Percentiles rank a stretch among this genome's conserved stretches.
These are phyloP conservation scores for Microcebus tavaratra DNA, from an alignment of 2,113 vertebrate species.

Conservation along the genomic window DNA sequence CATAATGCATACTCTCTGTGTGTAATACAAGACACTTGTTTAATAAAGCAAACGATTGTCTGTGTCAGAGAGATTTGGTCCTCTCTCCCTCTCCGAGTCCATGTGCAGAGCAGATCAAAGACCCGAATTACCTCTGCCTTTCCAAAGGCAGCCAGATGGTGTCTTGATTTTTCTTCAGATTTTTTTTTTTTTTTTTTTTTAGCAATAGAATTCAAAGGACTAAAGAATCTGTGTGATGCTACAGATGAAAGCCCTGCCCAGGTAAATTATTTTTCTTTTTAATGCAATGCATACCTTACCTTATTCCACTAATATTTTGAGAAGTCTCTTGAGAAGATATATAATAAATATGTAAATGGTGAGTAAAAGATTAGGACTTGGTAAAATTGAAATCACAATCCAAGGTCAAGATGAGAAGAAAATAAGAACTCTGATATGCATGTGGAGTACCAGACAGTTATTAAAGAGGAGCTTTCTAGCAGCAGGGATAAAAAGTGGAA, in stretches of 20 bases:
- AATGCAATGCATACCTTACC: slow-evolving; percentile 65
- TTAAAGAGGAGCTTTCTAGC: slow-evolving; percentile 27
- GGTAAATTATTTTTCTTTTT: slow-evolving; percentile 73
- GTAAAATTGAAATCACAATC: slow-evolving; percentile 47
- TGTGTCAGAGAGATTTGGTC: slow-evolving; percentile 74
- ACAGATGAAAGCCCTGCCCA: slow-evolving; percentile 71
- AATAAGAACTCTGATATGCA: neutral
- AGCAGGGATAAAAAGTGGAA: slow-evolving; percentile 30
- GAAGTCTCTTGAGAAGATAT: slow-evolving; percentile 20
- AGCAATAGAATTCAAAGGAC: slow-evolving; percentile 71
- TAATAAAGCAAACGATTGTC: slow-evolving; percentile 78
- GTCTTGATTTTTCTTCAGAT: slow-evolving; percentile 71
- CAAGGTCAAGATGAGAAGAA: neutral
- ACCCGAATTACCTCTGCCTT: slow-evolving; percentile 75
- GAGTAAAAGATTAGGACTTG: neutral
- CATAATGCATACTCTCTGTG: slow-evolving; percentile 72
- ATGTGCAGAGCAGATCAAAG: slow-evolving; percentile 77
- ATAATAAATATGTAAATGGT: slow-evolving; percentile 53
- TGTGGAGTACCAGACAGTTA: neutral
- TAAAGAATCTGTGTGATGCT: slow-evolving; percentile 64
- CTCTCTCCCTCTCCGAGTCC: slow-evolving; percentile 54
- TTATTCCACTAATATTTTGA: slow-evolving; percentile 52
- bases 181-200: slow-evolving; percentile 64
- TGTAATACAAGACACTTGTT: slow-evolving; percentile 82
- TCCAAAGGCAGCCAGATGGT: slow-evolving; percentile 76